Evolutionary conservation across 2,888 invertebrate genomes (phyloP), one percentile per base, ranked within the genome.

Genomic region (Ectemnius cavifrons): DNA sequence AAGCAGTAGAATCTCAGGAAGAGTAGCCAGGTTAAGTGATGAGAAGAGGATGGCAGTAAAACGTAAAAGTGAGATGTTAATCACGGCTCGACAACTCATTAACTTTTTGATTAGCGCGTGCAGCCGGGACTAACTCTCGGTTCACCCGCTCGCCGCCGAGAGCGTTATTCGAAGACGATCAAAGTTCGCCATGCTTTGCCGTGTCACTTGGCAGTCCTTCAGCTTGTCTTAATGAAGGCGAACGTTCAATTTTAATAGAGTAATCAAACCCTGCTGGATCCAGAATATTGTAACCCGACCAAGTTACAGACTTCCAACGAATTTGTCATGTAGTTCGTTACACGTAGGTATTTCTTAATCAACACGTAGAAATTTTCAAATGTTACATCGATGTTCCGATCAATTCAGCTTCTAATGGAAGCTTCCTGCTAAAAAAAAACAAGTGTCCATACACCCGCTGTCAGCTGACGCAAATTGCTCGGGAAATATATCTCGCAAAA

Each of bases 101-200:
- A 87, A 84, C 85, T 85, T 81, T 87, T 86, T 85, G 85, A 87
- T 87, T 85, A 86, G 82, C 78, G 75, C 79, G 81, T 78, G 78
- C 77, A 81, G 78, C 76, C 73, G 76, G 8, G 37, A 37, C 37
- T 11, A 11, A 37, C 37, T 37, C 37, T 37, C 37, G 37, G 14
- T 52, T 4, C 52, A 16, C n/a, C 52, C 72, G 63, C 67, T 62
- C 61, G 63, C 71, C 66, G 64, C 37, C 70, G 46, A 75, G 37
- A 37, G 61, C 65, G 63, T 69, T 64, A 69, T 71, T 75, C 66
- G 78, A 77, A 85, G 77, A 80, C 79, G 83, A 85, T 85, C 84
- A 81, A 85, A 84, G 82, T 84, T 85, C 65, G 8, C 37, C 68
- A 60, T 62, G 65, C 62, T 75, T 65, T 67, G 61, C 75, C 63